Evolutionary conservation across 1,140 invertebrate species (phyloP), one percentile per base, ranked within the genome.

Genomic region (Yoshiicerus persimilis): DNA sequence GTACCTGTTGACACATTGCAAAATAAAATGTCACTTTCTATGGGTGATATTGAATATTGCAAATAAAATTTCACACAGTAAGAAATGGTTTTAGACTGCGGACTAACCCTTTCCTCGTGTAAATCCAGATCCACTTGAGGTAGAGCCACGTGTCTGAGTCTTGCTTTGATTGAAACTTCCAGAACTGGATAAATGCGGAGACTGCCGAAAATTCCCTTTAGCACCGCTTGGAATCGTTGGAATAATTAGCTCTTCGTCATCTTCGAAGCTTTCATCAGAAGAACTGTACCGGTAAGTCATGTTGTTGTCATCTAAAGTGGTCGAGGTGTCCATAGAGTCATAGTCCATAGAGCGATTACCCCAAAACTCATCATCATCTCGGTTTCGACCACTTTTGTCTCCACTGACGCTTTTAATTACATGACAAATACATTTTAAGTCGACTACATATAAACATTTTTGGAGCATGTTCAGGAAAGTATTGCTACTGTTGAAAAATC

Each of bases 201-300:
- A 86, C 36, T 86, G 84, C 32, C 56, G 83, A 16, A 41, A 84
- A 47, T 84, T 84, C 39, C 47, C 38, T 25, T 56, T 84, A 20
- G 41, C 23, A 84, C 20, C 25, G 36, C 16, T 86, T 25, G 56
- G 85, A 86, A 66, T 86, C n/a, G 47, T n/a, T 56, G 47, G 47
- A 56, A 56, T 38, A n/a, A 80, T 80, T 80, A 34, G 16, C 38
- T 80, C 75, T 23, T 80, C 75, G 11, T 87, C 70, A 30, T 86
- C 84, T 70, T 47, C 86, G 8, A 87, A 64, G 85, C 84, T 85
- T 32, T 70, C 83, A 16, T 87, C 83, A 20, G 75, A 86, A n/a
- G 89, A 90, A 32, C 87, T 88, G 86, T 90, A 90, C 4, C 86
- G 64, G 34, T 90, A 90, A 25, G 87, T 32, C 47, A 66, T 64